Conservation (phyloP, 1,140 invertebrate species). For the Portunus trituberculatus region DNA sequence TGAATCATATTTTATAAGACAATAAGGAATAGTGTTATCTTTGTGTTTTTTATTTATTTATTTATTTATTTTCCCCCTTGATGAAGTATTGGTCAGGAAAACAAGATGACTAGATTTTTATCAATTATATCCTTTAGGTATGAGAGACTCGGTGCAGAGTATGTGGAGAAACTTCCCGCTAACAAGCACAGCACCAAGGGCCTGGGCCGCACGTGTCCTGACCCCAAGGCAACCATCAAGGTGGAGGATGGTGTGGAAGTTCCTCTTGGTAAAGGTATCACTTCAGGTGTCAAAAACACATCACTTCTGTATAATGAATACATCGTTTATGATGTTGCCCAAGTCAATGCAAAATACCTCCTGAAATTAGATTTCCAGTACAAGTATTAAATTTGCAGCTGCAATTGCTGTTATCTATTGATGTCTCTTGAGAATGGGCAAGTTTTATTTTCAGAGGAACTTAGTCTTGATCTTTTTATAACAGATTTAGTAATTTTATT, state of each 20-base stretch:
- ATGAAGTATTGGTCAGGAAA: too few species aligned
- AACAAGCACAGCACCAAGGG: slow-evolving; percentile 91
- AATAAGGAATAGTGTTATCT: not conserved
- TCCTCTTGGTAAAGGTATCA: slow-evolving; percentile 86
- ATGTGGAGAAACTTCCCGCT: slow-evolving; percentile 88
- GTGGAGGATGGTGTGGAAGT: slow-evolving; percentile 83
- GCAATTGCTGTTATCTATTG: not conserved
- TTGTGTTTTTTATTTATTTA: not conserved
- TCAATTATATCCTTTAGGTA: slow-evolving; percentile 83
- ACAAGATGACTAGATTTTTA: not conserved
- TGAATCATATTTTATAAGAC: too few species aligned
- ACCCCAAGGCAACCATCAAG: slow-evolving; percentile 81
- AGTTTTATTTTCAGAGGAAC: too few species aligned
- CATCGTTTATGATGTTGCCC: slow-evolving; percentile 95
- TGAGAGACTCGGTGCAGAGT: slow-evolving; percentile 86
- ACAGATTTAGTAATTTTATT: too few species aligned
- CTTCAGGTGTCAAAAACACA: slow-evolving; percentile 80
- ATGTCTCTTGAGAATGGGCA: too few species aligned
- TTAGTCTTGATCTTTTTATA: too few species aligned
- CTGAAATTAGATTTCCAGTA: slow-evolving; percentile 89
- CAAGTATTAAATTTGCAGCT: slow-evolving; percentile 70
- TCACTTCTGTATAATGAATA: slow-evolving; percentile 92
- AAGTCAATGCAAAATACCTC: slow-evolving; percentile 91
- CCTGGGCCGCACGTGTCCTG: slow-evolving; percentile 87
- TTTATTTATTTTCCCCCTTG: not conserved